Evolutionary conservation across 2,888 invertebrate species (phyloP).

Genomic region (Phymatocera aterrima): DNA sequence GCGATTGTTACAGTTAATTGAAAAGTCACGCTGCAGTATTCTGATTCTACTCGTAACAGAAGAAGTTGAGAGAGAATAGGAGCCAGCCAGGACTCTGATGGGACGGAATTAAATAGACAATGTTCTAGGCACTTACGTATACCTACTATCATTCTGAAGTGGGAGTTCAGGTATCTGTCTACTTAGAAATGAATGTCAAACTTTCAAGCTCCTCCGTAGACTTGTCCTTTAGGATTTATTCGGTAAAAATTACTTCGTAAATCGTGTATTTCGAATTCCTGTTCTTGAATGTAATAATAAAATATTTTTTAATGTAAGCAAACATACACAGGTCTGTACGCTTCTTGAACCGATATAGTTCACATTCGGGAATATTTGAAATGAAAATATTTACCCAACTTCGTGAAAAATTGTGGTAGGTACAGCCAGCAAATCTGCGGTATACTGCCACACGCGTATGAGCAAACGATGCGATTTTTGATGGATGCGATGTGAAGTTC

Average conservation of each 20-base stretch:
- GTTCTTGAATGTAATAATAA: too few relatives aligned
- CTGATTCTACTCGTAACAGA: neutral
- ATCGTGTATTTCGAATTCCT: too few relatives aligned
- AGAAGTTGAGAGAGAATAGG: constrained; percentile 26
- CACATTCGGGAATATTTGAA: too few relatives aligned
- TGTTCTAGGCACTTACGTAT: constrained; percentile 11
- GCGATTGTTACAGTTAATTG: constrained; percentile 38
- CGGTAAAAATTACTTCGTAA: neutral
- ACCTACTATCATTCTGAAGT: neutral
- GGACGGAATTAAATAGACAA: constrained; percentile 26
- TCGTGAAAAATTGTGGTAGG: too few relatives aligned
- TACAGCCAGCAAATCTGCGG: too few relatives aligned
- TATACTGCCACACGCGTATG: too few relatives aligned
- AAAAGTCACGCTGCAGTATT: constrained; percentile 35
- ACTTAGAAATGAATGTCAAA: neutral
- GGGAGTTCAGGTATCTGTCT: neutral
- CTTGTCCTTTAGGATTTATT: neutral
- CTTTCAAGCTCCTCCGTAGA: neutral
- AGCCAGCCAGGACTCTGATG: neutral
- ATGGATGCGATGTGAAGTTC: too few relatives aligned
- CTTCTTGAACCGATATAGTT: too few relatives aligned
- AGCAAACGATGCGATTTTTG: too few relatives aligned
- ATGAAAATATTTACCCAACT: too few relatives aligned
- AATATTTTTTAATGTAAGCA: too few relatives aligned
- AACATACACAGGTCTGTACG: too few relatives aligned